Percentiles rank a stretch among this genome's conserved stretches.
Evolutionary conservation across 1,140 invertebrate species (phyloP).

Genomic region (Neomicropteryx cornuta): DNA sequence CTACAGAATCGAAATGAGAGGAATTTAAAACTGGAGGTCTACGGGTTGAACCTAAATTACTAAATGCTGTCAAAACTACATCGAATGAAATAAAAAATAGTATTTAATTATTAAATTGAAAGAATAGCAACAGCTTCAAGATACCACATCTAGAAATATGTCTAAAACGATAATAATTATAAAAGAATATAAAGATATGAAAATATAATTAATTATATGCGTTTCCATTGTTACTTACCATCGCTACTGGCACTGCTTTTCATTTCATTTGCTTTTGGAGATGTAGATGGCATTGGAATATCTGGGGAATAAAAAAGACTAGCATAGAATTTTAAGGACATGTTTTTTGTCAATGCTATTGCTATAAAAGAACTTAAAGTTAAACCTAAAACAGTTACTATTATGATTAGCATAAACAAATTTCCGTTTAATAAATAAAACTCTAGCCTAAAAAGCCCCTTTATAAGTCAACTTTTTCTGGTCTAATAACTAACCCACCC

Average conservation of each 20-base stretch:
- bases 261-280: constrained; percentile 54
- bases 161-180: too few relatives aligned
- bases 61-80: too few relatives aligned
- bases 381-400: not conserved
- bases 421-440: constrained; percentile 7
- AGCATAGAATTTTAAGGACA: not conserved
- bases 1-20: too few relatives aligned
- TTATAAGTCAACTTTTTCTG: too few relatives aligned
- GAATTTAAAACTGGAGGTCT: too few relatives aligned
- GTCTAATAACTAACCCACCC: too few relatives aligned
- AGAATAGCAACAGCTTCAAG: too few relatives aligned
- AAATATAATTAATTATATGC: not conserved
- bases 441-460: constrained; percentile 2
- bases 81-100: too few relatives aligned
- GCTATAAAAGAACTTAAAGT: constrained; percentile 1
- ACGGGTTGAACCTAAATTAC: too few relatives aligned
- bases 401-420: constrained; percentile 13
- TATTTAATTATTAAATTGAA: too few relatives aligned
- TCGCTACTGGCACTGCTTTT: constrained; percentile 53
- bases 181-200: too few relatives aligned
- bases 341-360: constrained; percentile 1
- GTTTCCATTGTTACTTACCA: constrained; percentile 35
- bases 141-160: too few relatives aligned
- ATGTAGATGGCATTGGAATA: constrained; percentile 53
- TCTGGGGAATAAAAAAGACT: constrained; percentile 40